Conservation (phyloP, 2,888 invertebrate genomes). For the Rhogogaster chlorosoma region DNA sequence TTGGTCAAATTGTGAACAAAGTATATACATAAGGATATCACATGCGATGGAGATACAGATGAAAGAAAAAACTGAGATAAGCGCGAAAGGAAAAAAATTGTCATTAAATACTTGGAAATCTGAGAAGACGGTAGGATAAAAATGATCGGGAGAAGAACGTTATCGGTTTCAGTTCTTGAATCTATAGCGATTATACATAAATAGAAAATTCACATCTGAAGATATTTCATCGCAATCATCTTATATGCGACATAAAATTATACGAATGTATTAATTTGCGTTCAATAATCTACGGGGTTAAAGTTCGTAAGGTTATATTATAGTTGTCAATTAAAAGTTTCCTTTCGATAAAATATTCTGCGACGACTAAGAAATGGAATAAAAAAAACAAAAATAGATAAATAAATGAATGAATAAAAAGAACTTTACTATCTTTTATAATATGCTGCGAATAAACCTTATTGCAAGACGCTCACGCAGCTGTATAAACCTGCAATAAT, state of each 20-base stretch:
- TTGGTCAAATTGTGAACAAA: background rate
- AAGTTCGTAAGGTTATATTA: background rate
- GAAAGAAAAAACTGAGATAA: background rate
- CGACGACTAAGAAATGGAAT: background rate
- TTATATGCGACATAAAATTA: background rate
- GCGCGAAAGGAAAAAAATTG: background rate
- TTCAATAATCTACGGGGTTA: background rate
- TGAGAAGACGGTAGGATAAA: background rate
- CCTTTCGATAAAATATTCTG: background rate
- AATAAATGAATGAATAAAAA: background rate
- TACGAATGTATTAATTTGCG: background rate
- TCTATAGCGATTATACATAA: background rate
- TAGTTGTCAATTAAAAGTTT: slow-evolving; percentile 18
- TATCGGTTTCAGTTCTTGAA: background rate
- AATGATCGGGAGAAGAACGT: background rate
- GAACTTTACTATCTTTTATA: background rate
- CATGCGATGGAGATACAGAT: background rate
- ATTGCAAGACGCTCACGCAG: background rate
- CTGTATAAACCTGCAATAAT: background rate
- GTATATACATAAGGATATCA: background rate
- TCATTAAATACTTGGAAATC: background rate
- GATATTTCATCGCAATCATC: background rate
- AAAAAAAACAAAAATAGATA: background rate
- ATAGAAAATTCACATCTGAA: background rate
- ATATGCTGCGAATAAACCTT: background rate